phyloP scores from a whole-genome alignment of 2,113 vertebrate species.

The Malurus melanocephalus region DNA sequence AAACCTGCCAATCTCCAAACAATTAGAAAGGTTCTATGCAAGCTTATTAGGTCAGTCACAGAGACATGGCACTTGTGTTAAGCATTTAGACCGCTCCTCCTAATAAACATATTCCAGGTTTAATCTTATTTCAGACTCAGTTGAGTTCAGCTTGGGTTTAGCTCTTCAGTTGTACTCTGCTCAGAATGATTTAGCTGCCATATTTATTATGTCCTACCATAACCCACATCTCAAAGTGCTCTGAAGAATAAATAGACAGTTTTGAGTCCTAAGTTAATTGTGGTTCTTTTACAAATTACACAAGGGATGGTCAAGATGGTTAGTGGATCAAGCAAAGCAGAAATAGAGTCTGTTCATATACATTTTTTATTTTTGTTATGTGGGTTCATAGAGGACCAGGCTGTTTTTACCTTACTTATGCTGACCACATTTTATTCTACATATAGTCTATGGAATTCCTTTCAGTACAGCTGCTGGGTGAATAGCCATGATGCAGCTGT shows the following conservation, averaged over 20 bases:
- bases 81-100: background rate
- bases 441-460: background rate
- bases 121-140: background rate
- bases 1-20: background rate
- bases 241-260: background rate
- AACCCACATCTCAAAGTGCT: background rate
- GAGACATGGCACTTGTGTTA: background rate
- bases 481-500: background rate
- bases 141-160: background rate
- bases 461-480: background rate
- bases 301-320: slow-evolving; percentile 1
- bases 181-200: background rate
- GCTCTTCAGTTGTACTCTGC: background rate
- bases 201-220: background rate
- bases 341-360: background rate
- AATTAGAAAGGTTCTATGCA: background rate
- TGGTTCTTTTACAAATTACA: background rate
- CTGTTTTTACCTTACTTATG: background rate
- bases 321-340: slow-evolving; percentile 28
- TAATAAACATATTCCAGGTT: background rate
- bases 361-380: background rate
- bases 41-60: background rate
- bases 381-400: background rate
- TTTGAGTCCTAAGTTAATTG: slow-evolving; percentile 7
- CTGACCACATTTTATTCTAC: background rate